Percentiles rank a stretch among this genome's conserved stretches.
phyloP scores from a whole-genome alignment of 1,140 invertebrate species.

The Drosophila miranda region DNA sequence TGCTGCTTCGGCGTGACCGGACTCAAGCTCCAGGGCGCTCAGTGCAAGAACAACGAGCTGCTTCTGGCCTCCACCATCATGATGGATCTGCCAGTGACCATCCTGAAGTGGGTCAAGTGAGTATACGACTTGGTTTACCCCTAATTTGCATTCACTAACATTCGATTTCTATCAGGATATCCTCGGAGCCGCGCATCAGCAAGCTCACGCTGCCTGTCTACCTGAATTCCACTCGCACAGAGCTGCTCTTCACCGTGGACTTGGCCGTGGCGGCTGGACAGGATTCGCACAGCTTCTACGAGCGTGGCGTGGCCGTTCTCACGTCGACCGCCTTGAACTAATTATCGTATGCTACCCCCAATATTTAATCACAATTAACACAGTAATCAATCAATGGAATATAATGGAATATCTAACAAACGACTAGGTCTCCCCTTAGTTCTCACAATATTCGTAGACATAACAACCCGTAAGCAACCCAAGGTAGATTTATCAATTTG shows the following conservation, averaged over 20 bases:
- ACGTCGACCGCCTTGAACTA: conserved; percentile 95
- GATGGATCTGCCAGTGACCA: conserved; percentile 94
- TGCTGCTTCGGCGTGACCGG: conserved; percentile 93
- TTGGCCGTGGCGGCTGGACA: conserved; percentile 93
- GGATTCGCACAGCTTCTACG: conserved; percentile 96
- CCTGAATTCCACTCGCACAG: conserved; percentile 96
- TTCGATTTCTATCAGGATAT: conserved; percentile 76
- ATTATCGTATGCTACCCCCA: conserved; percentile 36
- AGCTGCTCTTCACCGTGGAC: conserved; percentile 97
- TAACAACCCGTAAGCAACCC: conserved; percentile 29
- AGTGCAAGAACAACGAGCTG: conserved; percentile 94
- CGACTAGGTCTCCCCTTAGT: too few species aligned
- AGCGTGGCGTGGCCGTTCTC: conserved; percentile 97
- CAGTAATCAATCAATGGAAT: neutral
- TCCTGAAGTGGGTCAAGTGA: conserved; percentile 93
- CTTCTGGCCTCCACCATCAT: conserved; percentile 96
- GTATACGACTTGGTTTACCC: conserved; percentile 21
- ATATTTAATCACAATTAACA: conserved; percentile 6
- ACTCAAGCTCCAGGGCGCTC: conserved; percentile 96
- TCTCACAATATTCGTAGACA: too few species aligned
- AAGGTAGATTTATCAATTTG: conserved; percentile 7
- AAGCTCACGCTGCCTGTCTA: conserved; percentile 97
- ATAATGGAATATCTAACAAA: too few species aligned
- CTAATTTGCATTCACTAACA: conserved; percentile 14
- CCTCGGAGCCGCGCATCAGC: conserved; percentile 84